Evolutionary conservation across 1,140 invertebrate species (phyloP).

Genomic region (fruit fly (Drosophila melanogaster)): DNA sequence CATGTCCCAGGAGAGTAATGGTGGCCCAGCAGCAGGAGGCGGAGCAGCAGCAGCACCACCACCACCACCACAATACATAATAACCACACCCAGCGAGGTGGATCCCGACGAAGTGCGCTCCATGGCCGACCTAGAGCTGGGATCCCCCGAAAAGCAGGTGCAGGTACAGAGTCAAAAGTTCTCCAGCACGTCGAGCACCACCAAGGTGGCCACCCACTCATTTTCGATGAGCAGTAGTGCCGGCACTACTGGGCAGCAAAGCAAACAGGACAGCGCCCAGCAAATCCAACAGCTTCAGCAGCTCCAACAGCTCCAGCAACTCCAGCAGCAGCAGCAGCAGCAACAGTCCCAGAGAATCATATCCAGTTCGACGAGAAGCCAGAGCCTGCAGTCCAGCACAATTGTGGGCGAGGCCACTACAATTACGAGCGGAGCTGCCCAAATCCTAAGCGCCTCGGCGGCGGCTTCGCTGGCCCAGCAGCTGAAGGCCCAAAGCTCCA

Average conservation of each 20-base stretch:
- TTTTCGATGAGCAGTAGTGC: constrained; percentile 57
- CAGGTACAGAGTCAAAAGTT: constrained; percentile 36
- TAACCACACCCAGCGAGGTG: constrained; percentile 81
- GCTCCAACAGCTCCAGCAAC: constrained; percentile 21
- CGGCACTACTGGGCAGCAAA: background rate
- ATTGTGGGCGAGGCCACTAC: constrained; percentile 60
- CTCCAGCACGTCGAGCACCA: constrained; percentile 46
- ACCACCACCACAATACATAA: constrained; percentile 79
- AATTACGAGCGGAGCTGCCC: constrained; percentile 8
- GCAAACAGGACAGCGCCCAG: background rate
- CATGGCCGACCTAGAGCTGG: constrained; percentile 54
- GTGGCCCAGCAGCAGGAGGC: constrained; percentile 16
- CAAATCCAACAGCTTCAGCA: constrained; percentile 32
- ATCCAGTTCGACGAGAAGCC: constrained; percentile 73
- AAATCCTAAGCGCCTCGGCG: constrained; percentile 25
- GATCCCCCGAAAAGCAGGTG: constrained; percentile 40
- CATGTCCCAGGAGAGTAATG: constrained; percentile 48
- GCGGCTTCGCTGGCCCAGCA: constrained; percentile 65
- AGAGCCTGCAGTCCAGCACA: constrained; percentile 80
- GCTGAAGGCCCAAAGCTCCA: constrained; percentile 80
- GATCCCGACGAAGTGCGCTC: constrained; percentile 78
- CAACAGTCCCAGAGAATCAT: constrained; percentile 67
- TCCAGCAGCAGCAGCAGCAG: constrained; percentile 16
- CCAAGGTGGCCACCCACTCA: constrained; percentile 72
- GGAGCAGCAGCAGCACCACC: constrained; percentile 57